Evolutionary conservation across 2,888 invertebrate species (phyloP).

Genomic region (Lithosia quadra): DNA sequence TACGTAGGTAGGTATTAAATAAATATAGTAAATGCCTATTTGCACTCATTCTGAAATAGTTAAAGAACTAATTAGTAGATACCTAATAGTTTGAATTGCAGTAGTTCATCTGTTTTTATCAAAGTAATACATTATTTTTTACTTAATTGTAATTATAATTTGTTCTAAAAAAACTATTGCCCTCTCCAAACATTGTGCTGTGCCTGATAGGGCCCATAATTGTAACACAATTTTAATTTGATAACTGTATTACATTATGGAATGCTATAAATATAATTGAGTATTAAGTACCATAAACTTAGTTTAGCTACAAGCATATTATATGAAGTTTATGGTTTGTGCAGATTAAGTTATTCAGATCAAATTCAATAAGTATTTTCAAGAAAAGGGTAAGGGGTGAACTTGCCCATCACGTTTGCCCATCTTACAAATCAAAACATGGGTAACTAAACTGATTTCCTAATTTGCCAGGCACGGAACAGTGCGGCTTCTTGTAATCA

Average conservation of each 20-base stretch:
- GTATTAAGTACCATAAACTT: not conserved
- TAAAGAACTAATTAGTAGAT: not conserved
- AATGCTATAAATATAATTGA: too few relatives aligned
- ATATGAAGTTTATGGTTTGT: not conserved
- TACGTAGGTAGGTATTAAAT: too few relatives aligned
- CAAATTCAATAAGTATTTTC: not conserved
- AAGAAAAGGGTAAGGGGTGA: not conserved
- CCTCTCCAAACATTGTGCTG: too few relatives aligned
- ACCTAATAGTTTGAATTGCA: too few relatives aligned
- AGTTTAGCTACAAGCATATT: not conserved
- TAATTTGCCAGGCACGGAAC: not conserved
- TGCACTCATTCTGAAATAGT: not conserved
- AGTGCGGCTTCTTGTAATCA: not conserved
- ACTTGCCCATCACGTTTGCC: not conserved
- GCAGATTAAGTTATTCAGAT: not conserved
- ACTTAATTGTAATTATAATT: not conserved
- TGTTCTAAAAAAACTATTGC: not conserved
- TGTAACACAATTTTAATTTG: too few relatives aligned
- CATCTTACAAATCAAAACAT: not conserved
- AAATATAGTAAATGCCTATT: not conserved
- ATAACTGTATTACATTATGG: too few relatives aligned
- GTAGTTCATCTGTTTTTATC: not conserved
- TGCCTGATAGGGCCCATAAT: too few relatives aligned
- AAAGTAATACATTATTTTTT: not conserved
- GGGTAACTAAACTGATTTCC: not conserved